phyloP scores from a whole-genome alignment of 92 coral and sea anemone species.

The Epizoanthus rinbou region DNA sequence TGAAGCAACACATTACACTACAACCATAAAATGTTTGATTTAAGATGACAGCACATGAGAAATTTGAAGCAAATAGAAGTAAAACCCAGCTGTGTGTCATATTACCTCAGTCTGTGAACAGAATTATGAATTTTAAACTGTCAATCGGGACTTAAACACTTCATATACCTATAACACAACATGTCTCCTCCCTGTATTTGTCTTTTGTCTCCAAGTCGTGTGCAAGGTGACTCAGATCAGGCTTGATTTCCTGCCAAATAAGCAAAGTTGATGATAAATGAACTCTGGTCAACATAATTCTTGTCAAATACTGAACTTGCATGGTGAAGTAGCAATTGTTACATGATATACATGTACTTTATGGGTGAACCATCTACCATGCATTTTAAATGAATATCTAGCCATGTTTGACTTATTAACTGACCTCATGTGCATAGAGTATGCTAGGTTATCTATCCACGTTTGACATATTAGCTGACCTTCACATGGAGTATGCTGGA shows the following conservation, averaged over 20 bases:
- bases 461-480: not conserved
- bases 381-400: no score
- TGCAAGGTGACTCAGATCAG: conserved; percentile 93
- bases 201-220: conserved; percentile 87
- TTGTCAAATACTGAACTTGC: no score
- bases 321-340: no score
- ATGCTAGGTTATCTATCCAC: no score
- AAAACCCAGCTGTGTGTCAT: no score
- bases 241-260: conserved; percentile 82
- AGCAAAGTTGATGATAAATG: not conserved
- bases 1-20: no score
- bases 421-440: not conserved
- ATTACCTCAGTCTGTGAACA: no score
- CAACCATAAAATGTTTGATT: no score
- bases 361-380: not conserved
- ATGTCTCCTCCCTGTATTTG: conserved; percentile 96
- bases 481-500: not conserved
- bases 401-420: not conserved
- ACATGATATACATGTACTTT: no score
- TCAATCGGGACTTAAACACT: not conserved
- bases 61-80: no score
- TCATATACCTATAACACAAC: conserved; percentile 91
- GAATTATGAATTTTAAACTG: no score
- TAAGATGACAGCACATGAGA: no score
- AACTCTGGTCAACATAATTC: not conserved